Conservation (phyloP, 1,140 invertebrate species). For the Pinna nobilis region DNA sequence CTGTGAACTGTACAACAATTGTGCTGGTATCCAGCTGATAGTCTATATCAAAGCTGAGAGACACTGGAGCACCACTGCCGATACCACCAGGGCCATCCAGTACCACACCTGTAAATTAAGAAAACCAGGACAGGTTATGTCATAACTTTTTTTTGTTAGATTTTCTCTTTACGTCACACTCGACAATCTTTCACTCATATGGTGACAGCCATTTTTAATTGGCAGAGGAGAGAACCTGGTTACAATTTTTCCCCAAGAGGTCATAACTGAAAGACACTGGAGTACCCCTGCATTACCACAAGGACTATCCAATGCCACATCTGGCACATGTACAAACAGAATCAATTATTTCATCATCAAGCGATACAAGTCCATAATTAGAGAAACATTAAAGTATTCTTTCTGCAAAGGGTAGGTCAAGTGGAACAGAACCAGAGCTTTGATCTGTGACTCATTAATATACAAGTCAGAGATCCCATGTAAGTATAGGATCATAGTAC, state of each 20-base stretch:
- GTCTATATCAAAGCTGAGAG: constrained; percentile 41
- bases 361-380: too few species aligned
- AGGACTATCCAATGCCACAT: too few species aligned
- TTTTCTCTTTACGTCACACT: not conserved
- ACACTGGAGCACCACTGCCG: not conserved
- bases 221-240: not conserved
- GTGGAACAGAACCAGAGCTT: too few species aligned
- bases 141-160: not conserved
- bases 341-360: too few species aligned
- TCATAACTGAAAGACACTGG: not conserved
- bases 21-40: constrained; percentile 49
- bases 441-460: too few species aligned
- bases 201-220: not conserved
- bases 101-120: constrained; percentile 39
- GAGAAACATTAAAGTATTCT: too few species aligned
- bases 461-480: not conserved
- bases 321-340: too few species aligned
- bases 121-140: not conserved
- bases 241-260: not conserved
- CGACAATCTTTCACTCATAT: too few species aligned
- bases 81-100: constrained; percentile 45
- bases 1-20: constrained; percentile 50
- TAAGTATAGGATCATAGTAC: not conserved
- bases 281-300: too few species aligned
- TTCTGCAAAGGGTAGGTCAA: too few species aligned